These are phyloP conservation scores for Camponotus fellah DNA, from an alignment of 2,888 invertebrate species.

Conservation along the genomic window DNA sequence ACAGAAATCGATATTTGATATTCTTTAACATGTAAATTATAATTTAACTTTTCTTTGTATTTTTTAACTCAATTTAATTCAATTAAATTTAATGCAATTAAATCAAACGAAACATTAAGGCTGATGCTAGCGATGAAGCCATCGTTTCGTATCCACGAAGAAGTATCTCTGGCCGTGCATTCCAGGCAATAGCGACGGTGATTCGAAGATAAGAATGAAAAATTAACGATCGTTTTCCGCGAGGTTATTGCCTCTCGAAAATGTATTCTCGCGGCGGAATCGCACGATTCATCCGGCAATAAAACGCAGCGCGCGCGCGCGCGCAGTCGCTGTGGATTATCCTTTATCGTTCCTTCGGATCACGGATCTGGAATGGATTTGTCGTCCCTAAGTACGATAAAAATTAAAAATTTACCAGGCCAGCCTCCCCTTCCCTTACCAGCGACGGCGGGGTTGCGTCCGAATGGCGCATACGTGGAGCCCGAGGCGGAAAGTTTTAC, in stretches of 20 bases:
- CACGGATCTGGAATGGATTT: constrained; percentile 70
- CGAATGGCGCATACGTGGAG: constrained; percentile 53
- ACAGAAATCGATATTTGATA: background rate
- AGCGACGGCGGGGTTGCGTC: constrained; percentile 55
- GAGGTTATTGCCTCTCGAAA: constrained; percentile 47
- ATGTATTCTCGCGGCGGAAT: constrained; percentile 34
- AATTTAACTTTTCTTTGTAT: background rate
- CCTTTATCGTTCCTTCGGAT: constrained; percentile 69
- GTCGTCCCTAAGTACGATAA: constrained; percentile 71
- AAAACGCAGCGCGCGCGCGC: constrained; percentile 31
- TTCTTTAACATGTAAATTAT: background rate
- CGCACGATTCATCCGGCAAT: constrained; percentile 58
- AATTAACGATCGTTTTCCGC: constrained; percentile 53
- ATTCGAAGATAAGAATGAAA: constrained; percentile 47
- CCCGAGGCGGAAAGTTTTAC: constrained; percentile 71
- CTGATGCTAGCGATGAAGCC: background rate
- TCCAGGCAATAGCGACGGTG: background rate
- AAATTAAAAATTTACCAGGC: constrained; percentile 76
- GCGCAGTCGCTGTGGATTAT: constrained; percentile 56
- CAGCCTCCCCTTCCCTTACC: constrained; percentile 4
- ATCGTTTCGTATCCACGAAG: constrained; percentile 12
- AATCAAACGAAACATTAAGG: background rate
- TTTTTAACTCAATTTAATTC: background rate
- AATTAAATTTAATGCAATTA: background rate
- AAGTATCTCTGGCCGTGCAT: background rate